phyloP scores from a whole-genome alignment of 2,888 invertebrate genomes.

The Heliconius ethilla region DNA sequence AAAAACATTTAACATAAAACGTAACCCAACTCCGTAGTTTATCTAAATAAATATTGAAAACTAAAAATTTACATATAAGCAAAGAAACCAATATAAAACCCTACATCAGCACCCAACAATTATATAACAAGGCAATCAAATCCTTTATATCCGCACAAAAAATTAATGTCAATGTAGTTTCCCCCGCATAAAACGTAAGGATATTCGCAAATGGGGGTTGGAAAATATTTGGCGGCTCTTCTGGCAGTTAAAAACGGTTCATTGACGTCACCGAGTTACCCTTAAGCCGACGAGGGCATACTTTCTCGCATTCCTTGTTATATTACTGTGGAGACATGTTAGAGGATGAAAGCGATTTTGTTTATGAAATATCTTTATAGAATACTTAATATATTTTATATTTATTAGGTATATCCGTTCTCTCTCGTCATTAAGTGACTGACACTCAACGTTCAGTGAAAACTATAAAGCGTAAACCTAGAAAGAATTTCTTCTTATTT shows the following conservation, averaged over 20 bases:
- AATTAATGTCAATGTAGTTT: slow-evolving; percentile 23
- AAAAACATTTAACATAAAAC: too few relatives aligned
- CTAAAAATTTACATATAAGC: not conserved
- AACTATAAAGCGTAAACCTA: too few relatives aligned
- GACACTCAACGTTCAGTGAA: too few relatives aligned
- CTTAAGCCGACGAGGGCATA: slow-evolving; percentile 61
- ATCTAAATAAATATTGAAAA: not conserved
- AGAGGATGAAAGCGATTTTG: slow-evolving; percentile 39
- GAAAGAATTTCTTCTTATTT: too few relatives aligned
- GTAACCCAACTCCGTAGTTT: too few relatives aligned
- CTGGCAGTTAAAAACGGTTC: slow-evolving; percentile 34
- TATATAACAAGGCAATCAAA: not conserved
- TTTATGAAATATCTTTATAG: not conserved
- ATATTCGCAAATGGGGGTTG: slow-evolving; percentile 26
- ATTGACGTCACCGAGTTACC: slow-evolving; percentile 49
- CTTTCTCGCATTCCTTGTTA: slow-evolving; percentile 65
- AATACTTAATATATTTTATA: too few relatives aligned
- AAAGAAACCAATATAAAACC: not conserved
- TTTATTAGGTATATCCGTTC: too few relatives aligned
- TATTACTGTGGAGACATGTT: slow-evolving; percentile 58
- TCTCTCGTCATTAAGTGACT: too few relatives aligned
- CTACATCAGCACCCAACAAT: not conserved
- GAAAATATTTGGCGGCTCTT: slow-evolving; percentile 34
- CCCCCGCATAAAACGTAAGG: slow-evolving; percentile 10
- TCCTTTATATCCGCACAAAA: not conserved